Percentiles rank a stretch among this genome's conserved stretches.
These are phyloP conservation scores for Pyrgilauda ruficollis DNA, from an alignment of 2,113 vertebrate species.

Conservation along the genomic window DNA sequence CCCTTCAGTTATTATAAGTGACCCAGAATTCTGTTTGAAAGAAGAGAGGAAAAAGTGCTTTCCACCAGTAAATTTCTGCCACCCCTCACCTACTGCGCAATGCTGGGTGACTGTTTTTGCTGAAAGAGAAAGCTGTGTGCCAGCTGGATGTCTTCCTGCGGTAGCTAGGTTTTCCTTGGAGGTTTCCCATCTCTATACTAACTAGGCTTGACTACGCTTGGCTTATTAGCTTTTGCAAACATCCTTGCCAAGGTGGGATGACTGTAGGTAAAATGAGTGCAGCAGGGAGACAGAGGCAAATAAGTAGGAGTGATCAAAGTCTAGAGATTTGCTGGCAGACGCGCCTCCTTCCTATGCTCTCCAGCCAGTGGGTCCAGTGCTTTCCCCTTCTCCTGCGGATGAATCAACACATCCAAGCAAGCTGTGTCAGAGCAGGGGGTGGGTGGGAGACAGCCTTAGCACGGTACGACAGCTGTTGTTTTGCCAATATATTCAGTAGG, in stretches of 20 bases:
- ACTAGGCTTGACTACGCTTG: conserved; percentile 48
- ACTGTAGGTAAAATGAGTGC: conserved; percentile 61
- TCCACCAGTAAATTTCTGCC: neutral
- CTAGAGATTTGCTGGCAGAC: conserved; percentile 56
- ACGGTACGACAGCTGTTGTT: conserved; percentile 38
- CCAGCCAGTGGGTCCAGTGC: conserved; percentile 52
- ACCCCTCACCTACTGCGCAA: neutral
- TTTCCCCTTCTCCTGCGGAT: conserved; percentile 41
- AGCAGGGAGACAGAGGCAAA: conserved; percentile 51
- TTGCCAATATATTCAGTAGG: conserved; percentile 21
- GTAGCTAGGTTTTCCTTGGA: conserved; percentile 66
- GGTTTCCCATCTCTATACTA: conserved; percentile 55
- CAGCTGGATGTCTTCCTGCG: conserved; percentile 36
- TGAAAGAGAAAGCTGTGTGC: neutral
- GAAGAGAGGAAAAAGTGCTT: neutral
- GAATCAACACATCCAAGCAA: conserved; percentile 42
- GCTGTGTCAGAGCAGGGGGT: conserved; percentile 24
- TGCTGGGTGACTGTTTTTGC: conserved; percentile 9
- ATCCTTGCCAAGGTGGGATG: conserved; percentile 52
- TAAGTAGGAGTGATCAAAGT: conserved; percentile 63
- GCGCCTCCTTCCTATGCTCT: conserved; percentile 41
- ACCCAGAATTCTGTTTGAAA: neutral
- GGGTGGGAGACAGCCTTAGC: conserved; percentile 37
- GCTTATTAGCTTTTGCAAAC: conserved; percentile 43
- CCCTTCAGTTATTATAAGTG: neutral